These are phyloP conservation scores for Rhopalosiphum padi DNA, from an alignment of 1,140 invertebrate genomes.

Conservation along the genomic window DNA sequence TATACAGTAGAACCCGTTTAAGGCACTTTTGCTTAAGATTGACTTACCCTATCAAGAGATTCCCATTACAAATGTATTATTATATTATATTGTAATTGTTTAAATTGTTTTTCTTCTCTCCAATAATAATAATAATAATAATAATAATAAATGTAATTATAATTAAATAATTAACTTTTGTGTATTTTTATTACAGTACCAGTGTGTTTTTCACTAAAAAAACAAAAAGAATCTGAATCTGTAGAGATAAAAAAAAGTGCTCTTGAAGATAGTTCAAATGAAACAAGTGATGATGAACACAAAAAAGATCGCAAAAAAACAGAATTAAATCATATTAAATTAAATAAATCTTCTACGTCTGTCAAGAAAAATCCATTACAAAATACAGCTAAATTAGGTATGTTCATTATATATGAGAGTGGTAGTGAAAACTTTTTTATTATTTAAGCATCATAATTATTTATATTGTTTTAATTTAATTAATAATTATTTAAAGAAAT, in stretches of 20 bases:
- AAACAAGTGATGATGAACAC: conserved; percentile 63
- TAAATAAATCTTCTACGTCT: not conserved
- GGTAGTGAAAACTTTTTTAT: not conserved
- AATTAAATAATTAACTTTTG: not conserved
- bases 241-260: conserved; percentile 63
- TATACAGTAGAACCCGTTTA: too few relatives aligned
- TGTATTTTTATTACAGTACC: conserved; percentile 66
- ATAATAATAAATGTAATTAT: not conserved
- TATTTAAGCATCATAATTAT: not conserved
- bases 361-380: conserved; percentile 6
- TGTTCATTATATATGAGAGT: not conserved
- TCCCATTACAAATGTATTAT: too few relatives aligned
- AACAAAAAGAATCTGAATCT: conserved; percentile 75
- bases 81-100: too few relatives aligned
- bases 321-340: conserved; percentile 41
- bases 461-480: not conserved
- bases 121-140: not conserved
- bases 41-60: too few relatives aligned
- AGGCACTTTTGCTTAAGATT: too few relatives aligned
- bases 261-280: conserved; percentile 72
- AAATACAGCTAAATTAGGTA: conserved; percentile 36
- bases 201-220: conserved; percentile 83
- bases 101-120: too few relatives aligned
- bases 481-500: not conserved
- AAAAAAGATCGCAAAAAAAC: conserved; percentile 46